Evolutionary conservation across 2,797 vertebrate genomes (phyloP).

Genomic region (Luscinia megarhynchos): DNA sequence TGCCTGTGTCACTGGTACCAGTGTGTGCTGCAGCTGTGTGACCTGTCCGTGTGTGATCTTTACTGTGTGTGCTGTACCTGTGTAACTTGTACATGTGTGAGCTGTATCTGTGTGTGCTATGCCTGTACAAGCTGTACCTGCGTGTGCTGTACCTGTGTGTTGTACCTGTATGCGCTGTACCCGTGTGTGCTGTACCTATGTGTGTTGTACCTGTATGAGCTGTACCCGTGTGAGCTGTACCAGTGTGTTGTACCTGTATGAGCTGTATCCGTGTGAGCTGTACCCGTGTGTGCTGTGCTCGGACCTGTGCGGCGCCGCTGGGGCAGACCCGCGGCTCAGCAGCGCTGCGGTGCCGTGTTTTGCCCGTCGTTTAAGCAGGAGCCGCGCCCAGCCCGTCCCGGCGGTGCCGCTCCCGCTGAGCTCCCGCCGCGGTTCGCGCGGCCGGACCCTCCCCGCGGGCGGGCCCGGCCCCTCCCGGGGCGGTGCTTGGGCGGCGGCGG

Average conservation of each 20-base stretch:
- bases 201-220: too few relatives aligned
- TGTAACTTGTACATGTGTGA: background rate
- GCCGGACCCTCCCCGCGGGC: background rate
- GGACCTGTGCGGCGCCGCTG: background rate
- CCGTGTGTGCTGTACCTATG: background rate
- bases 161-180: too few relatives aligned
- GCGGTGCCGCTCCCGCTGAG: background rate
- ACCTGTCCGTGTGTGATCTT: background rate
- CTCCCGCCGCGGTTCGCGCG: background rate
- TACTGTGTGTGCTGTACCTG: background rate
- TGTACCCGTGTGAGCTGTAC: too few relatives aligned
- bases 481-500: background rate
- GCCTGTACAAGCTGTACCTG: too few relatives aligned
- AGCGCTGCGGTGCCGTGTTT: background rate
- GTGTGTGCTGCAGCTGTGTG: background rate
- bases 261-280: background rate
- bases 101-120: too few relatives aligned
- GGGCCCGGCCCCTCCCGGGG: background rate
- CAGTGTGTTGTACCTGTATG: background rate
- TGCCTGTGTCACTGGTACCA: too few relatives aligned
- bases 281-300: background rate
- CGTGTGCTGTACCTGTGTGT: too few relatives aligned
- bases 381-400: too few relatives aligned
- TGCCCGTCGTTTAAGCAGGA: background rate
- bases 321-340: background rate